phyloP scores from a whole-genome alignment of 2,113 vertebrate species.

The Athene noctua region DNA sequence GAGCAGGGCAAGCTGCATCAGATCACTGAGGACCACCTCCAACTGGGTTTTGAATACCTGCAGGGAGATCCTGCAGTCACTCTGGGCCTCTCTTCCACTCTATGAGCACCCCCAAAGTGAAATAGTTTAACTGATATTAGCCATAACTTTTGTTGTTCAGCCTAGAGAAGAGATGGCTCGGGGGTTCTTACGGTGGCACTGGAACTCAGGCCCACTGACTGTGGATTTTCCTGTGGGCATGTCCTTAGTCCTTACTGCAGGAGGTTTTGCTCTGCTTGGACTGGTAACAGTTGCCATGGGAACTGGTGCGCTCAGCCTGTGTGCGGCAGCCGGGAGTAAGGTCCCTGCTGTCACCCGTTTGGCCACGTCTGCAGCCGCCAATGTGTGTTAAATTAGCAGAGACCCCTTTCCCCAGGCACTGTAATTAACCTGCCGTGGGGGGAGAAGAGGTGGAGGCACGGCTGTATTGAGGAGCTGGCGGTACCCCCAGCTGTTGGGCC shows the following conservation, averaged over 20 bases:
- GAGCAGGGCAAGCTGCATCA: not conserved
- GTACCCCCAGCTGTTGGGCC: no score
- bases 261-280: not conserved
- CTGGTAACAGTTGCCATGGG: conserved; percentile 24
- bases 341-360: not conserved
- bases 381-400: not conserved
- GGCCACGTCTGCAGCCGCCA: not conserved
- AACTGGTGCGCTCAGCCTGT: not conserved
- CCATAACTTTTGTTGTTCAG: not conserved
- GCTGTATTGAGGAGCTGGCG: not conserved
- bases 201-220: not conserved
- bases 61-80: not conserved
- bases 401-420: not conserved
- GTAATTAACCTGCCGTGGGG: not conserved
- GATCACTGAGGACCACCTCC: not conserved
- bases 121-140: not conserved
- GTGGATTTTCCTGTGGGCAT: not conserved
- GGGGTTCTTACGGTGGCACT: not conserved
- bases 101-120: not conserved
- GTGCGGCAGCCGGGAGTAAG: not conserved
- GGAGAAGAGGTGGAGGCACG: not conserved
- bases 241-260: not conserved
- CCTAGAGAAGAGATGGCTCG: not conserved
- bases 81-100: not conserved
- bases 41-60: not conserved